Base-by-base conservation (phyloP, 2,113 vertebrate species). In the Marmota monax region DNA sequence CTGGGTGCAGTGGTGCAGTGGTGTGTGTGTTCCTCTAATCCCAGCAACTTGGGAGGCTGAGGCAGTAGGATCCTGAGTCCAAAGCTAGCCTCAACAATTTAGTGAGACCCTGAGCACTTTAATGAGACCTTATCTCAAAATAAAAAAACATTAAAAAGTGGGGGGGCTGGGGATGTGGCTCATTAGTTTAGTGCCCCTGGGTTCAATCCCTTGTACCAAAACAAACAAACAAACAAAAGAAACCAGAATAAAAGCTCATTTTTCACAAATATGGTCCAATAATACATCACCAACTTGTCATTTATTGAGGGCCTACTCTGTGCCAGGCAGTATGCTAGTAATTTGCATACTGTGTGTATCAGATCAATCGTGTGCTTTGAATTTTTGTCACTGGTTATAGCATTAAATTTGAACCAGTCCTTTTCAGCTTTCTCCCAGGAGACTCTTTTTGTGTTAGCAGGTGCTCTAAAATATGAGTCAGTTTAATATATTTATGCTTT, bases 391-490 rank as follows among this genome's bases (percentile, higher is more conserved):
- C 12, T 45, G 16, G 2, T 87, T 89, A 25, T 65, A 73, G 27
- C 65, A 90, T 14, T 22, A 79, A 11, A 84, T 79, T 37, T 48
- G 32, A 93, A 74, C 23, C 34, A 4, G 0, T 80, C 56, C n/a
- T 74, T 92, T 85, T 93, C 32, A 67, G n/a, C 29, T 90, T 83
- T 94, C 74, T 90, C 78, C 92, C 79, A 65, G 82, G 79, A 37
- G 3, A 85, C 18, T 87, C 17, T 79, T 96, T 89, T 72, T 29
- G 14, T 88, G 48, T 84, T 61, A 92, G 94, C 42, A 39, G 56
- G 37, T 39, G 37, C 20, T 67, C 58, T 88, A 73, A 70, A 84
- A 84, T 17, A 48, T 74, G 32, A 72, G 27, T 34, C 39, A 70
- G 34, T n/a, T 79, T 89, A 96, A 42, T 72, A 95, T 42, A 4